A percentile compares a stretch with the other conserved stretches of the same genome.
Conservation (phyloP, 2,797 vertebrate genomes). For the Myripristis murdjan region DNA sequence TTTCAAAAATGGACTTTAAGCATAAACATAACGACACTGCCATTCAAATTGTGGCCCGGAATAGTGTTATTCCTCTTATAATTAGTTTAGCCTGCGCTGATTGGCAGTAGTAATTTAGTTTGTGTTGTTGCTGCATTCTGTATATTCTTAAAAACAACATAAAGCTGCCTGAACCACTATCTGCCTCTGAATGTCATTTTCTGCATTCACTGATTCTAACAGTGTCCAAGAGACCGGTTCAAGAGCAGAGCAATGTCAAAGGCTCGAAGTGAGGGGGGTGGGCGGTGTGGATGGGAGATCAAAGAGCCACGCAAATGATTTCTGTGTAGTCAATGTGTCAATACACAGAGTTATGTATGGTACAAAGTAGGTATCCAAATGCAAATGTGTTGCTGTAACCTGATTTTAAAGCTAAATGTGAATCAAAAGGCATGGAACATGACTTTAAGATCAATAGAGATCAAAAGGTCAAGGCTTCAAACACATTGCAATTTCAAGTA, state of each 20-base stretch:
- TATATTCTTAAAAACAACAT: too few species aligned
- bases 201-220: too few species aligned
- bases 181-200: too few species aligned
- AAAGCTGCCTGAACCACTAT: too few species aligned
- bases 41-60: too few species aligned
- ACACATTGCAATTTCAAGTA: conserved; percentile 27
- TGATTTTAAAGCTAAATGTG: conserved; percentile 34
- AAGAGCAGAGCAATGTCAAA: neutral
- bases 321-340: conserved; percentile 39
- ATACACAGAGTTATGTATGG: conserved; percentile 43
- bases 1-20: too few species aligned
- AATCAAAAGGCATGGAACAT: conserved; percentile 41
- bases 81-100: too few species aligned
- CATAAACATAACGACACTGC: too few species aligned
- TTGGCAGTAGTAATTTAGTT: too few species aligned
- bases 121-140: too few species aligned
- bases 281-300: conserved; percentile 38
- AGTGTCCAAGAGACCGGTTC: too few species aligned
- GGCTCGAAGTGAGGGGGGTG: neutral
- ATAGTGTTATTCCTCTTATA: too few species aligned
- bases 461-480: conserved; percentile 43
- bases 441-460: conserved; percentile 49
- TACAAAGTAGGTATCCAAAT: conserved; percentile 34
- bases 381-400: conserved; percentile 20
- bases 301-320: conserved; percentile 30